A percentile compares a stretch with the other conserved stretches of the same genome.
These are phyloP conservation scores for Gordius sp. DNA, from an alignment of 2,888 invertebrate species.

Conservation along the genomic window DNA sequence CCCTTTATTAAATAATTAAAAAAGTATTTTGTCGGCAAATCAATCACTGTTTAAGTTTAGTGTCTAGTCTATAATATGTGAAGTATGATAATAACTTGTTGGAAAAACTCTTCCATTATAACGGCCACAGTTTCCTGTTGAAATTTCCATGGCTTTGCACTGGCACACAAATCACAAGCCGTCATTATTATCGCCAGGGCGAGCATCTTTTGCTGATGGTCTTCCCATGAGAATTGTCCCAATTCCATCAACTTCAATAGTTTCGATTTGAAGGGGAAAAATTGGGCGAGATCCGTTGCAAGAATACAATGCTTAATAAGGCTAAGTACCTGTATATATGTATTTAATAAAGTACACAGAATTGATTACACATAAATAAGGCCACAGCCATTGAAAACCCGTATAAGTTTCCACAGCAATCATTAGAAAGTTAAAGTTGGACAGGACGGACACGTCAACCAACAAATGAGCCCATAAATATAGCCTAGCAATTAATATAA, in stretches of 20 bases:
- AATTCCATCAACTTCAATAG: conserved; percentile 35
- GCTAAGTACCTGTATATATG: conserved; percentile 43
- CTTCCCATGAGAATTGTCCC: conserved; percentile 39
- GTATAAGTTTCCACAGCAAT: no score
- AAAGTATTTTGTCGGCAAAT: background rate
- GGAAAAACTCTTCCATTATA: conserved; percentile 54
- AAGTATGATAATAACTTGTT: conserved; percentile 33
- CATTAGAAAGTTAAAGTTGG: no score
- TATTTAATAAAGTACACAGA: no score
- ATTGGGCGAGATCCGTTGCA: conserved; percentile 53
- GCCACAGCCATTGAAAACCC: no score
- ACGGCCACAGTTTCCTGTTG: conserved; percentile 53
- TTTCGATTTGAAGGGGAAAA: conserved; percentile 47
- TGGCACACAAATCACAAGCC: conserved; percentile 52
- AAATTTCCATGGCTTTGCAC: conserved; percentile 54
- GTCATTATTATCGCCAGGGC: conserved; percentile 55
- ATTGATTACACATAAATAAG: no score
- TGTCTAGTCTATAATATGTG: background rate
- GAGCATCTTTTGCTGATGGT: conserved; percentile 40
- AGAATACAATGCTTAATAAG: conserved; percentile 53
- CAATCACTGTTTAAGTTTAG: background rate
- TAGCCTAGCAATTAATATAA: no score
- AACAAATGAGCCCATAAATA: no score
- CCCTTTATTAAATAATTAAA: conserved; percentile 28
- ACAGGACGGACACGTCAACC: no score